A percentile compares a stretch with the other conserved stretches of the same genome.
Conservation (phyloP, 2,113 vertebrate species). For the Burhinus bistriatus region DNA sequence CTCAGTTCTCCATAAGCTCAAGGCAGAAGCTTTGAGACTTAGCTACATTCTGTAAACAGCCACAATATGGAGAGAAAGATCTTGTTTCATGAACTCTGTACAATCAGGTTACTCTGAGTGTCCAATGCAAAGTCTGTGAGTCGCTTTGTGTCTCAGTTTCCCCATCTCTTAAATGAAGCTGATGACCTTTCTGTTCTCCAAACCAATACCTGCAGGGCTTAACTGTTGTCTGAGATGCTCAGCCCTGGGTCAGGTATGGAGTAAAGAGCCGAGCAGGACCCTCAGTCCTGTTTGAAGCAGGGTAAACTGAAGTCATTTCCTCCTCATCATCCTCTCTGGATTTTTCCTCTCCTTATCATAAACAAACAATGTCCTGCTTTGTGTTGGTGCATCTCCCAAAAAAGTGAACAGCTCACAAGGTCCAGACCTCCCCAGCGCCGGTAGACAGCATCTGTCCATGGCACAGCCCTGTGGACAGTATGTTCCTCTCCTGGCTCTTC, state of each 20-base stretch:
- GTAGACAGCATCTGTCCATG: background rate
- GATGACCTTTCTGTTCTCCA: background rate
- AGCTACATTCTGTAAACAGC: background rate
- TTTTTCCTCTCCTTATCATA: background rate
- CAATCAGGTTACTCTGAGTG: accelerated
- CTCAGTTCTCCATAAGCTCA: background rate
- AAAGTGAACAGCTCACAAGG: background rate
- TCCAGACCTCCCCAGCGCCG: background rate
- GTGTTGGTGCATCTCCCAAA: background rate
- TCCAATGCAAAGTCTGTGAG: background rate
- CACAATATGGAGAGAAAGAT: background rate
- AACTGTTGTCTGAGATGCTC: background rate
- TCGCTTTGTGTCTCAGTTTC: background rate
- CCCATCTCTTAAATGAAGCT: background rate
- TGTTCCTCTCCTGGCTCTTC: background rate
- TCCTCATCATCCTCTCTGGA: background rate
- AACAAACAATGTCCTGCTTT: background rate
- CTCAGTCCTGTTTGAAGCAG: background rate
- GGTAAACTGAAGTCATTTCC: background rate
- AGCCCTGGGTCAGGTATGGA: background rate
- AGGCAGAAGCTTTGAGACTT: background rate
- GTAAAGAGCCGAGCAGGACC: background rate
- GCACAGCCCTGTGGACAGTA: background rate
- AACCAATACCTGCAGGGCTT: background rate
- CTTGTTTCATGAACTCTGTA: background rate